Evolutionary conservation across 2,888 invertebrate species (phyloP).

Genomic region (Acrocyrtus sp.): DNA sequence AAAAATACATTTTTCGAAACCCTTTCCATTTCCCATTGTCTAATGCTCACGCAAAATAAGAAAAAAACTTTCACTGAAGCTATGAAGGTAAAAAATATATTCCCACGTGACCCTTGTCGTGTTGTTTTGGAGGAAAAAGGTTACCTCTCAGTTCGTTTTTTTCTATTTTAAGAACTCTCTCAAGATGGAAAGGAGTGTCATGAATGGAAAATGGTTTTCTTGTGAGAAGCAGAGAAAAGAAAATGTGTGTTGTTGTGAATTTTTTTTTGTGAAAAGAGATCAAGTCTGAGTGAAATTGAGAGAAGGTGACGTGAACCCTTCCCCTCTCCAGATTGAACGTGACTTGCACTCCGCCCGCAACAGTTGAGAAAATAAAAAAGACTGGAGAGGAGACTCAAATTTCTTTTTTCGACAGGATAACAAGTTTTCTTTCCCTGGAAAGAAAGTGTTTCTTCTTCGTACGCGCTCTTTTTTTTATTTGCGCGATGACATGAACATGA

Average conservation of each 20-base stretch:
- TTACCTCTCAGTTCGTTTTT: too few relatives aligned
- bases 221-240: not conserved
- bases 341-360: too few relatives aligned
- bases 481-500: not conserved
- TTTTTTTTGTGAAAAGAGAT: not conserved
- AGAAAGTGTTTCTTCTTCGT: not conserved
- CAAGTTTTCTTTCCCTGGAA: not conserved
- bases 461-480: not conserved
- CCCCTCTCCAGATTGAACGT: too few relatives aligned
- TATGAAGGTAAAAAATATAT: too few relatives aligned
- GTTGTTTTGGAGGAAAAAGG: too few relatives aligned
- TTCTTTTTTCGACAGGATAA: too few relatives aligned
- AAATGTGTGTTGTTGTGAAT: not conserved
- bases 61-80: too few relatives aligned
- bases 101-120: too few relatives aligned
- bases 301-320: too few relatives aligned
- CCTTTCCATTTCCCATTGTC: not conserved
- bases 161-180: not conserved
- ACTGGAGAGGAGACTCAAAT: not conserved
- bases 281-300: not conserved
- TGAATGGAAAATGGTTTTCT: not conserved
- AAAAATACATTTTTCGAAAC: constrained; percentile 19
- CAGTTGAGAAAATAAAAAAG: not conserved
- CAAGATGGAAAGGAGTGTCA: not conserved
- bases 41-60: too few relatives aligned